Conservation (phyloP, 1,140 invertebrate species). For the Lysiphlebus fabarum region DNA sequence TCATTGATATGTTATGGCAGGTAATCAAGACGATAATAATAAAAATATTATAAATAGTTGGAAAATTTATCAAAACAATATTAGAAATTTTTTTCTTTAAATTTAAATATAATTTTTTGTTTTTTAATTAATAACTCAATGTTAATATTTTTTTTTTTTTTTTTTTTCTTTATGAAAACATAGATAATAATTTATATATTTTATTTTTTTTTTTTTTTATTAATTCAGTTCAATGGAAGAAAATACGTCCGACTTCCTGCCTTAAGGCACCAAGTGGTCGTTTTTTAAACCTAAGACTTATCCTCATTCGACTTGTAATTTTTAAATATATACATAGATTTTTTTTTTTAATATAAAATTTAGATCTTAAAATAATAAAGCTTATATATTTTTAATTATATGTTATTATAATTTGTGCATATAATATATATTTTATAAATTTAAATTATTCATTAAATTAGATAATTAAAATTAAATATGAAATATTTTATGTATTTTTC, state of each 20-base stretch:
- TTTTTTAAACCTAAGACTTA: slow-evolving; percentile 14
- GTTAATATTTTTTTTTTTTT: too few species aligned
- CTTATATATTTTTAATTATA: slow-evolving; percentile 12
- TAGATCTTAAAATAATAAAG: slow-evolving; percentile 18
- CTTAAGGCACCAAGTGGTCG: slow-evolving; percentile 30
- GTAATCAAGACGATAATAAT: slow-evolving; percentile 21
- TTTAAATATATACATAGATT: slow-evolving; percentile 12
- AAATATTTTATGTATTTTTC: too few species aligned
- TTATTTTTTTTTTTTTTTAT: neutral
- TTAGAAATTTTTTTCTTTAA: neutral
- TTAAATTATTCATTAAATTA: neutral
- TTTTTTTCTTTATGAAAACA: too few species aligned
- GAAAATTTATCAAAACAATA: neutral
- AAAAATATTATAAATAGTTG: slow-evolving; percentile 2
- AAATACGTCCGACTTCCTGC: slow-evolving; percentile 21
- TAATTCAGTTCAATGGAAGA: neutral
- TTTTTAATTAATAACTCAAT: too few species aligned
- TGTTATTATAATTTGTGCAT: neutral
- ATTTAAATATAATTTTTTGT: neutral
- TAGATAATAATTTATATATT: neutral
- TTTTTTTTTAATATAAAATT: slow-evolving; percentile 9
- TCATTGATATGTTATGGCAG: slow-evolving; percentile 30
- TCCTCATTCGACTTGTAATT: slow-evolving; percentile 11
- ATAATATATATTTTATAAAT: neutral
- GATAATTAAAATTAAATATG: too few species aligned